Percentiles rank a stretch among this genome's conserved stretches.
Conservation (phyloP, 2,888 invertebrate genomes). For the Noctua comes region DNA sequence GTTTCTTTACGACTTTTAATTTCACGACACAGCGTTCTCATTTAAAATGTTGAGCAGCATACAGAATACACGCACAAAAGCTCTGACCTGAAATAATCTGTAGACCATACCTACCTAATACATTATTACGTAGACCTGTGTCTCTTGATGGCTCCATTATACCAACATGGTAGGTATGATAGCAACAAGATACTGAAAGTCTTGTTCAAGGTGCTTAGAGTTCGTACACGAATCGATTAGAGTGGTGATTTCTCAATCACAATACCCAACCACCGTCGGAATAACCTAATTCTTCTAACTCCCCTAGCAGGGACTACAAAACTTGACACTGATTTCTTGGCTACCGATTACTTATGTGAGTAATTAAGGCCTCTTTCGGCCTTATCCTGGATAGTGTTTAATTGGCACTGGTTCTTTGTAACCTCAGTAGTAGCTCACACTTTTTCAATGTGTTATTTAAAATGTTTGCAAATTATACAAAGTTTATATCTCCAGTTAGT, state of each 20-base stretch:
- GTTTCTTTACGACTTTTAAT: neutral
- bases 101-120: neutral
- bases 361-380: too few species aligned
- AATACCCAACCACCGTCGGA: neutral
- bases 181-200: neutral
- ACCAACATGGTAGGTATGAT: neutral
- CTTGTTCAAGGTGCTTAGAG: neutral
- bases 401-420: neutral
- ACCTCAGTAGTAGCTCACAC: neutral
- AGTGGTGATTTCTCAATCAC: neutral
- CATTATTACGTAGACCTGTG: neutral
- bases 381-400: conserved; percentile 10
- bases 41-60: neutral
- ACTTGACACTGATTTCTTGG: neutral
- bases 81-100: neutral
- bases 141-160: neutral
- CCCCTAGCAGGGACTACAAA: neutral
- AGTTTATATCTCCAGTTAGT: neutral
- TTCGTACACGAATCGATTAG: neutral
- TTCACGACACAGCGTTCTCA: neutral
- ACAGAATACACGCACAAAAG: neutral
- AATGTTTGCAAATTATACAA: neutral
- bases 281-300: neutral
- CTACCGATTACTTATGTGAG: neutral
- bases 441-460: neutral